Percentiles rank a stretch among this genome's conserved stretches.
phyloP scores from a whole-genome alignment of 2,888 invertebrate genomes.

The Serrognathus titanus region DNA sequence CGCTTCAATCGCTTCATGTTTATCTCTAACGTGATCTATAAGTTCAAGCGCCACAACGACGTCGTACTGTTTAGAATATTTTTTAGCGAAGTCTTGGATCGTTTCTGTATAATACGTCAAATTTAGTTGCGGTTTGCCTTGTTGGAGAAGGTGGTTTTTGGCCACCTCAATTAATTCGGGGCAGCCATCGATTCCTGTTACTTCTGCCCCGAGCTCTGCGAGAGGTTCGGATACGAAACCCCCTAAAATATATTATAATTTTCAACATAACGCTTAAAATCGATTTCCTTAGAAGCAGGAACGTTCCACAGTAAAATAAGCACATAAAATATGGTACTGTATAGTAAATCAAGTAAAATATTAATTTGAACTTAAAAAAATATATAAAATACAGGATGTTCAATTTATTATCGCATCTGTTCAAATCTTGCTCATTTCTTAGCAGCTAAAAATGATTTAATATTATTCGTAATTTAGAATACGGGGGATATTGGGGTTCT shows the following conservation, averaged over 20 bases:
- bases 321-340: too few relatives aligned
- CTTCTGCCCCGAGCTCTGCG: slow-evolving; percentile 69
- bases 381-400: too few relatives aligned
- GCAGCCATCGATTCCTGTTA: slow-evolving; percentile 76
- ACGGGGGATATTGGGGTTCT: too few relatives aligned
- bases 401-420: too few relatives aligned
- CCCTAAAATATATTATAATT: not conserved
- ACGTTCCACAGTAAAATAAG: too few relatives aligned
- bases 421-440: too few relatives aligned
- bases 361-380: too few relatives aligned
- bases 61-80: slow-evolving; percentile 51
- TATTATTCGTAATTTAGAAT: too few relatives aligned
- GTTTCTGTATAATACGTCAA: slow-evolving; percentile 49
- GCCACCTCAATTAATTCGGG: slow-evolving; percentile 65
- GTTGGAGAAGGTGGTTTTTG: slow-evolving; percentile 50
- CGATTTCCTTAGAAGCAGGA: too few relatives aligned
- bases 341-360: too few relatives aligned
- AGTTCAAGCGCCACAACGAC: slow-evolving; percentile 66
- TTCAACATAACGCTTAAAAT: too few relatives aligned
- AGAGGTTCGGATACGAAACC: slow-evolving; percentile 45
- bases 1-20: slow-evolving; percentile 51
- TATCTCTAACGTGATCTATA: slow-evolving; percentile 62
- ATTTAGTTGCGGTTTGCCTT: slow-evolving; percentile 27
- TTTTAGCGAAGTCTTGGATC: slow-evolving; percentile 52
- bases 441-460: too few relatives aligned